phyloP scores from a whole-genome alignment of 2,113 vertebrate species.

The Lampris megalopsis region DNA sequence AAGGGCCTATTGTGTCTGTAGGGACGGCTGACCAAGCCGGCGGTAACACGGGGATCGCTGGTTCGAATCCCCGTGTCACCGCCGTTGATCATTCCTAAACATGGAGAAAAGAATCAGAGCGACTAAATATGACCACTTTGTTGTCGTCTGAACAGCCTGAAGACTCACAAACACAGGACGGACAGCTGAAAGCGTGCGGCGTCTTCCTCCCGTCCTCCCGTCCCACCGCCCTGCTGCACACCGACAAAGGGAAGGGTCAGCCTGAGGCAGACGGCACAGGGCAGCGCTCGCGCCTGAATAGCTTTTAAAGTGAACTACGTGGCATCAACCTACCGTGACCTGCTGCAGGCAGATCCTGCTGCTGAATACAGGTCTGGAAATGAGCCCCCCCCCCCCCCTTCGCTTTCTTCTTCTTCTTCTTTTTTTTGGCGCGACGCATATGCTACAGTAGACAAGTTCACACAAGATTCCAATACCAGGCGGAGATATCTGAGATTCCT shows the following conservation, averaged over 20 bases:
- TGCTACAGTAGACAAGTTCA: conserved; percentile 25
- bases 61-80: too few species aligned
- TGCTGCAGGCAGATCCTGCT: conserved; percentile 30
- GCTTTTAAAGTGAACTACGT: conserved; percentile 16
- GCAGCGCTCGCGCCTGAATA: conserved; percentile 13
- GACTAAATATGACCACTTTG: background rate
- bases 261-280: background rate
- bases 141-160: background rate
- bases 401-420: too few species aligned
- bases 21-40: too few species aligned
- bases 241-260: too few species aligned
- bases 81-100: background rate
- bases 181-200: background rate
- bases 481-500: conserved; percentile 23
- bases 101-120: background rate
- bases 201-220: too few species aligned
- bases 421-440: background rate
- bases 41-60: too few species aligned
- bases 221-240: too few species aligned
- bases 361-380: conserved; percentile 24
- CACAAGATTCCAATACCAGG: conserved; percentile 5
- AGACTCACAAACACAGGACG: background rate
- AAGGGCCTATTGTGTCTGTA: too few species aligned
- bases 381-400: background rate
- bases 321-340: conserved; percentile 30